These are phyloP conservation scores for Scleropages formosus DNA, from an alignment of 2,797 vertebrate species.

Conservation along the genomic window DNA sequence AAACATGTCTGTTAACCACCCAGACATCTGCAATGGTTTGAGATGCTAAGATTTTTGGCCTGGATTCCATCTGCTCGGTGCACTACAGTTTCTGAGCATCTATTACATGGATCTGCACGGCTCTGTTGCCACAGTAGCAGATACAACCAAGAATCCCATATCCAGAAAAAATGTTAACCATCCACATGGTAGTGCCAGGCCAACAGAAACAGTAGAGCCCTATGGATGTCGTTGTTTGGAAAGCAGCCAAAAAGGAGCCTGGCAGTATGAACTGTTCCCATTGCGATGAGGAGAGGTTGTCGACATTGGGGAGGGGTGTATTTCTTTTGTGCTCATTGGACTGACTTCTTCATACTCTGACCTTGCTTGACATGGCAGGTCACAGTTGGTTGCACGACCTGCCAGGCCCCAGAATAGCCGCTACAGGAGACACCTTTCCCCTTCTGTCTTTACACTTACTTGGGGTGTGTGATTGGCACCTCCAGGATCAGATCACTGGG, in stretches of 20 bases:
- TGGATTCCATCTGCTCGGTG: constrained; percentile 43
- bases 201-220: constrained; percentile 49
- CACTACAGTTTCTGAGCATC: constrained; percentile 32
- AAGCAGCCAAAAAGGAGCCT: constrained; percentile 54
- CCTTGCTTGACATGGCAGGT: no score
- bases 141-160: constrained; percentile 50
- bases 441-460: constrained; percentile 72
- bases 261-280: constrained; percentile 44
- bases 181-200: constrained; percentile 52
- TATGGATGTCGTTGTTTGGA: constrained; percentile 50
- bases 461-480: constrained; percentile 91
- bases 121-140: constrained; percentile 47
- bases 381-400: neutral
- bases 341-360: no score
- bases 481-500: constrained; percentile 90
- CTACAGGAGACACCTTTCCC: constrained; percentile 15
- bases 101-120: constrained; percentile 40
- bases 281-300: neutral
- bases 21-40: constrained; percentile 47
- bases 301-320: no score
- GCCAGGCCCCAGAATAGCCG: neutral
- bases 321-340: no score
- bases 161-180: constrained; percentile 52
- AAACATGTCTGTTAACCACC: constrained; percentile 58
- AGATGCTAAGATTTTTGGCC: constrained; percentile 42